Evolutionary conservation across 2,888 invertebrate genomes (phyloP), one percentile per base, ranked within the genome.

Genomic region (Thecophora atra): DNA sequence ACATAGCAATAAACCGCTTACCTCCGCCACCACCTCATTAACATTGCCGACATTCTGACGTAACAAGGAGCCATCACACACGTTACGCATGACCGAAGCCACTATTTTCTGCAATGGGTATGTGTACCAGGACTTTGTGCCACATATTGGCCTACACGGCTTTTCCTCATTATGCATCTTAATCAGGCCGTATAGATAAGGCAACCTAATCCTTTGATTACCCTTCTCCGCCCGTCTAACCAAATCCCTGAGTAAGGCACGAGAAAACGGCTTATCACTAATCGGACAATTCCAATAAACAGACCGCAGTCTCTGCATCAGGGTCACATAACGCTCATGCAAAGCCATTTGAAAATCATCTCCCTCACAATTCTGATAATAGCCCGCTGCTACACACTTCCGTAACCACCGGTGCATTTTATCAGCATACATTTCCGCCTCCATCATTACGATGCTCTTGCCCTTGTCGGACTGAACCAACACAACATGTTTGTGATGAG

Each of bases 381-480:
- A 44, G n/a, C 66, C 66, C 8, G 2, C 15, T 5, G 1, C 19
- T 5, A 66, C 28, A 52, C 66, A 66, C n/a, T 37, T 51, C 0
- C 11, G 1, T 1, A 66, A 28, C 52, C 26, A 54, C 17, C 52
- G 17, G 1, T 51, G 21, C 66, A 66, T 66, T 17, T 52, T 52
- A 5, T 54, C 28, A 4, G 2, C 4, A 66, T 66, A 66, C 1
- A 15, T 7, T 2, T 19, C 51, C 5, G 30, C 19, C 17, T 4
- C 3, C 26, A 52, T 66, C n/a, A 66, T 8, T 4, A 54, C 66
- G 3, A 30, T 28, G 26, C 66, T 66, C 15, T 26, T 66, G 2
- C 28, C 24, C 26, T 66, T 66, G 19, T 66, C 66, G 47, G 26
- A 26, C n/a, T 26, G 52, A 4, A 66, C 54, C 17, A 66, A 30